Evolutionary conservation across 2,888 invertebrate genomes (phyloP).

Genomic region (Rhagium mordax): DNA sequence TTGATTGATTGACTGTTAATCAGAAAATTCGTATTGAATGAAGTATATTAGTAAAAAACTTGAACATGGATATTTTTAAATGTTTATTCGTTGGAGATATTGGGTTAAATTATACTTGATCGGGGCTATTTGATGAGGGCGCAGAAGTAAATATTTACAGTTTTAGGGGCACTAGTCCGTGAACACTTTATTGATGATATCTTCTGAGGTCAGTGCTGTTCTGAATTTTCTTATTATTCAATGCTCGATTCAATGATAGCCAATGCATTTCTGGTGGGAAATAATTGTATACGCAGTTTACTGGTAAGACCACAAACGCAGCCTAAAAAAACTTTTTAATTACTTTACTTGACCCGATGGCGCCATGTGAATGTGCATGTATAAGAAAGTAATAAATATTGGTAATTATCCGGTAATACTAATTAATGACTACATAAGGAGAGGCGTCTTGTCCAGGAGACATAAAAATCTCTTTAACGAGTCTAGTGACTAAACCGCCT

Average conservation of each 20-base stretch:
- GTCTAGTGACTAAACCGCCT: not conserved
- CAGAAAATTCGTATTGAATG: too few species aligned
- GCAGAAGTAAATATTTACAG: constrained; percentile 24
- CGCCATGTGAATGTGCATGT: not conserved
- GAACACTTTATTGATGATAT: not conserved
- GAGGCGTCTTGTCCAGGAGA: not conserved
- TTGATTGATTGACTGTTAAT: too few species aligned
- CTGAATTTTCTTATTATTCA: not conserved
- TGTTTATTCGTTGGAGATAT: too few species aligned
- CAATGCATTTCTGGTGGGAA: not conserved
- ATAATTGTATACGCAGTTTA: not conserved
- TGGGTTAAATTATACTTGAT: too few species aligned
- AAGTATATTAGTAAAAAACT: too few species aligned
- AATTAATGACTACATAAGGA: not conserved
- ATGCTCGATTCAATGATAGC: too few species aligned
- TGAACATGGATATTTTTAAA: too few species aligned
- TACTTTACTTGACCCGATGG: not conserved
- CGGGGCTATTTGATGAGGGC: too few species aligned
- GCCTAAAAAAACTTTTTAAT: not conserved
- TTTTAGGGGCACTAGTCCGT: not conserved
- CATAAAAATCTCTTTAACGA: not conserved
- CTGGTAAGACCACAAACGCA: constrained; percentile 11
- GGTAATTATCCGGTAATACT: not conserved
- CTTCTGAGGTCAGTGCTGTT: not conserved
- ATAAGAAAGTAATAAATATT: not conserved